These are phyloP conservation scores for Dreissena rostriformis DNA, from an alignment of 1,140 invertebrate species.

Conservation along the genomic window DNA sequence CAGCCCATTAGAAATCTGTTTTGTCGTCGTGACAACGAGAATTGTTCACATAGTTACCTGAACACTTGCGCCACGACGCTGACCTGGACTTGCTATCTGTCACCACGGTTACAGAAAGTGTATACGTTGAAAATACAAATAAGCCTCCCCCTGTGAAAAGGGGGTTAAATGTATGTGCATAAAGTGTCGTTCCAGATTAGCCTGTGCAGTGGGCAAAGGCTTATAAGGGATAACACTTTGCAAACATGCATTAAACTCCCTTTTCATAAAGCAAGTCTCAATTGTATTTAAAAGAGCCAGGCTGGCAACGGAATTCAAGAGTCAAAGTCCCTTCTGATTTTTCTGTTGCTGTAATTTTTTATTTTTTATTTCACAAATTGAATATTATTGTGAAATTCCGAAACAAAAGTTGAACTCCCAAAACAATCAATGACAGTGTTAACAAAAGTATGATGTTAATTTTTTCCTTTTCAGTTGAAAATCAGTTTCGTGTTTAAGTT, in stretches of 20 bases:
- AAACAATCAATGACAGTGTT: no score
- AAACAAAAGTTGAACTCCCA: no score
- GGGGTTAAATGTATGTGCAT: no score
- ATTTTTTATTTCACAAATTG: background rate
- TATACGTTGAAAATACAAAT: background rate
- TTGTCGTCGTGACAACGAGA: slow-evolving; percentile 22
- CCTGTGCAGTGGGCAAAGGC: no score
- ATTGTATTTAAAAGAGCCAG: no score
- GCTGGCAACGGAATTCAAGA: background rate
- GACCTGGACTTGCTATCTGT: slow-evolving; percentile 39
- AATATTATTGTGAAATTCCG: background rate
- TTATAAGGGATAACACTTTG: background rate
- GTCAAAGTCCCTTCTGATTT: background rate
- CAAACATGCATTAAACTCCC: no score
- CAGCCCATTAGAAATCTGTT: no score
- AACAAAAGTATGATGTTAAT: no score
- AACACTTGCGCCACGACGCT: slow-evolving; percentile 21
- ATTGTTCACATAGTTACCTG: slow-evolving; percentile 41
- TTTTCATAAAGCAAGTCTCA: background rate
- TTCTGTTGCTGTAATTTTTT: no score
- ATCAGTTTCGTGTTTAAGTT: no score
- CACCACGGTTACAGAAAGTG: slow-evolving; percentile 41
- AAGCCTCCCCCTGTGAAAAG: no score
- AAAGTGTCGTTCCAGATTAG: background rate
- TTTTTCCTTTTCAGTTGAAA: no score